These are phyloP conservation scores for Pyrocoelia pectoralis DNA, from an alignment of 2,888 invertebrate genomes.

Conservation along the genomic window DNA sequence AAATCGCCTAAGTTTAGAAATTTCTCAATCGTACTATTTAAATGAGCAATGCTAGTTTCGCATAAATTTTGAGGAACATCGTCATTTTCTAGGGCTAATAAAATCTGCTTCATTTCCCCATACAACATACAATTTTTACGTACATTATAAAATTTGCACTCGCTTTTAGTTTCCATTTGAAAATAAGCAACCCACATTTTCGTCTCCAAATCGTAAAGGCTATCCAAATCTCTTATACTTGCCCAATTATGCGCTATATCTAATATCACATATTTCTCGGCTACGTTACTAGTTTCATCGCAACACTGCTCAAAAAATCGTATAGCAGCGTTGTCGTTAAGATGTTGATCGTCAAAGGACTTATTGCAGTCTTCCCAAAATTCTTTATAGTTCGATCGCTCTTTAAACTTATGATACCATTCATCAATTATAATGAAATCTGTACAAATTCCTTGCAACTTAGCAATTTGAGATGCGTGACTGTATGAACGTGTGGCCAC, in stretches of 20 bases:
- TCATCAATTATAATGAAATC: conserved; percentile 65
- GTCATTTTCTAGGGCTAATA: conserved; percentile 13
- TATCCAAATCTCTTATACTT: conserved; percentile 45
- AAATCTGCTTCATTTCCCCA: conserved; percentile 24
- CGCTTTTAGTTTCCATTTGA: conserved; percentile 31
- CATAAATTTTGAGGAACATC: conserved; percentile 50
- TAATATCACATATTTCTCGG: conserved; percentile 62
- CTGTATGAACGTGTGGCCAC: conserved; percentile 63
- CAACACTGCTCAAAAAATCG: conserved; percentile 69
- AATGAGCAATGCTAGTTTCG: conserved; percentile 58
- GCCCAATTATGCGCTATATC: conserved; percentile 56
- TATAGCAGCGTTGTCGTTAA: conserved; percentile 69
- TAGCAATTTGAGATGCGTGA: conserved; percentile 67
- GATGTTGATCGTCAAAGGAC: conserved; percentile 67
- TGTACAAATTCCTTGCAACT: conserved; percentile 61
- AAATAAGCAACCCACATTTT: conserved; percentile 53
- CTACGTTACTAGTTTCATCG: conserved; percentile 59
- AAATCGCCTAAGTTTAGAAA: conserved; percentile 67
- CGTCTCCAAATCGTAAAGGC: conserved; percentile 50
- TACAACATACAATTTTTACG: conserved; percentile 12
- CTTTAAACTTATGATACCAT: conserved; percentile 64
- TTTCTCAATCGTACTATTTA: conserved; percentile 63
- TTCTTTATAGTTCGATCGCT: conserved; percentile 51
- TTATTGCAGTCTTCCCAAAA: conserved; percentile 70
- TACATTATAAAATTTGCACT: conserved; percentile 1